These are phyloP conservation scores for Clarias fuscus DNA, from an alignment of 2,797 vertebrate species.

Conservation along the genomic window DNA sequence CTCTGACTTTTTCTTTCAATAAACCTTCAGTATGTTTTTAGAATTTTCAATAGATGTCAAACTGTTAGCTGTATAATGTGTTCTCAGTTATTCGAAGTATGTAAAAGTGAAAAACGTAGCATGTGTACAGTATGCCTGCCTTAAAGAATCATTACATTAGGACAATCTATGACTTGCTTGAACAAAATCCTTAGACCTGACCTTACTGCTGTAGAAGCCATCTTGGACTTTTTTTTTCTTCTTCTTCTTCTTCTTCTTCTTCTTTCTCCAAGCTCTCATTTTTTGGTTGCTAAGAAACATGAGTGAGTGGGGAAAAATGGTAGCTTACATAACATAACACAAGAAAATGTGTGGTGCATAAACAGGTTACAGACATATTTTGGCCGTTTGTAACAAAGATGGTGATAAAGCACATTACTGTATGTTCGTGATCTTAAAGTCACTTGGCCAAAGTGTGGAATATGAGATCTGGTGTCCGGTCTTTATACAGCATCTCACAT, in stretches of 20 bases:
- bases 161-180: neutral
- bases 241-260: constrained; percentile 13
- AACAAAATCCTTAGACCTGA: neutral
- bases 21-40: neutral
- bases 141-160: neutral
- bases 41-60: neutral
- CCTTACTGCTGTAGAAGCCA: neutral
- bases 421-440: neutral
- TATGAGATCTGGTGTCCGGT: neutral
- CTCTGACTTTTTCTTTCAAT: neutral
- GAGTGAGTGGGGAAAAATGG: neutral
- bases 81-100: neutral
- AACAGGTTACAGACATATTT: neutral
- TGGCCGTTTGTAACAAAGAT: neutral
- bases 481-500: neutral
- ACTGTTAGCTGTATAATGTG: neutral
- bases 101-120: neutral
- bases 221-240: constrained; percentile 6
- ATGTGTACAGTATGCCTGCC: neutral
- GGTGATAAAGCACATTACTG: neutral
- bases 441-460: neutral
- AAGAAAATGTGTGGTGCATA: neutral
- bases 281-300: neutral
- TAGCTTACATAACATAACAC: neutral
- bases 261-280: neutral